Percentiles rank a stretch among this genome's conserved stretches.
phyloP scores from a whole-genome alignment of 1,140 invertebrate genomes.

The Calliopsis andreniformis region DNA sequence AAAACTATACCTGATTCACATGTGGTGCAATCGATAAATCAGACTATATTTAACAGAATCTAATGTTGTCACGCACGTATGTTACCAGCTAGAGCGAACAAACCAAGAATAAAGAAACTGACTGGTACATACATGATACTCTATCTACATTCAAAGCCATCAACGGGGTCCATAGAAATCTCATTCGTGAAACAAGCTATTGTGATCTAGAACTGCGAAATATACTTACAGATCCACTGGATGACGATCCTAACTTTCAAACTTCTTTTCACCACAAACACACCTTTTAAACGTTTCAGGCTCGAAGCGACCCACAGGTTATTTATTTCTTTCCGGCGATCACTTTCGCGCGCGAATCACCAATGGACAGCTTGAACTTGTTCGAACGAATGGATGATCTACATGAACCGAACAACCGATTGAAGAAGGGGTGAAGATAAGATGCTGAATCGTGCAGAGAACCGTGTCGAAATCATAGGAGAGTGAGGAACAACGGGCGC shows the following conservation, averaged over 20 bases:
- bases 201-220: too few relatives aligned
- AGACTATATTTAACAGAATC: neutral
- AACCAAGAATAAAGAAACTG: neutral
- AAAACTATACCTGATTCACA: slow-evolving; percentile 4
- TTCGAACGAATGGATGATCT: neutral
- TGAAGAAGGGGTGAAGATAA: too few relatives aligned
- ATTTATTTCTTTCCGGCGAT: neutral
- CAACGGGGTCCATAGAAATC: neutral
- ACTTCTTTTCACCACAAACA: neutral
- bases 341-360: slow-evolving; percentile 17
- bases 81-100: slow-evolving; percentile 5
- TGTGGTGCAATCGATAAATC: neutral
- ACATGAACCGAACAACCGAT: too few relatives aligned
- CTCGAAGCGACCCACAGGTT: neutral
- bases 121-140: neutral
- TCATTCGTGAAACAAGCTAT: slow-evolving; percentile 19
- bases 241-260: neutral
- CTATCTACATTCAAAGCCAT: slow-evolving; percentile 23
- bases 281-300: neutral
- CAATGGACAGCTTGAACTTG: neutral
- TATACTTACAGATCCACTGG: slow-evolving; percentile 5
- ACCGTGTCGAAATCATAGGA: neutral
- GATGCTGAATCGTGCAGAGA: too few relatives aligned
- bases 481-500: slow-evolving; percentile 22
- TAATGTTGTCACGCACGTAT: slow-evolving; percentile 1